These are phyloP conservation scores for Ciconia stormi DNA, from an alignment of 2,113 vertebrate genomes.

Conservation along the genomic window DNA sequence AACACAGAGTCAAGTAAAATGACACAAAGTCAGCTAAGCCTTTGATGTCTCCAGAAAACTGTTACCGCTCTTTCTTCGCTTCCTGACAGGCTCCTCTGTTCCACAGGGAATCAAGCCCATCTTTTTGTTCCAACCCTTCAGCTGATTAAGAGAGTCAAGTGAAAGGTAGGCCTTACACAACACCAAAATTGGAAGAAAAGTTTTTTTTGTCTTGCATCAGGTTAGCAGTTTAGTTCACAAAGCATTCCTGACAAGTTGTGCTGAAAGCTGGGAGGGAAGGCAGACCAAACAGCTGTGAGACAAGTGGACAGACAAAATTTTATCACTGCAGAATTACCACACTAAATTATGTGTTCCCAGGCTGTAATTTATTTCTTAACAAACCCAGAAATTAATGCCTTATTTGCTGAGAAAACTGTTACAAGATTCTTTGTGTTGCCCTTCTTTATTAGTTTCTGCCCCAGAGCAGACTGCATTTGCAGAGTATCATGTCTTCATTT, in stretches of 20 bases:
- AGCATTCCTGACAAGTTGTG: not conserved
- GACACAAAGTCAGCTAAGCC: not conserved
- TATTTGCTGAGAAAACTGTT: not conserved
- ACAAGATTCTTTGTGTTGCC: not conserved
- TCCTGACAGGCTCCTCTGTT: not conserved
- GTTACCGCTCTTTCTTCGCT: not conserved
- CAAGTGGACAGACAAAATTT: not conserved
- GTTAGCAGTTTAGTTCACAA: not conserved
- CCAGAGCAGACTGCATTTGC: not conserved
- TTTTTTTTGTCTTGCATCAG: not conserved
- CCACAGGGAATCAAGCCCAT: not conserved
- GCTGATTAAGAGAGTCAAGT: not conserved
- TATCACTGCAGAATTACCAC: not conserved
- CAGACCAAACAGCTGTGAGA: not conserved
- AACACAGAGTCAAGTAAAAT: rapidly evolving
- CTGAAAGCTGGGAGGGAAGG: not conserved
- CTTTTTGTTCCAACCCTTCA: not conserved
- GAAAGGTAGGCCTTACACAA: not conserved
- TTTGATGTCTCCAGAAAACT: not conserved
- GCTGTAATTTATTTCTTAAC: not conserved
- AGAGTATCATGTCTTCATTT: not conserved
- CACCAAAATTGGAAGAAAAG: not conserved
- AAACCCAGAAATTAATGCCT: not conserved
- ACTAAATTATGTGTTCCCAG: not conserved
- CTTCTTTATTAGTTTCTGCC: not conserved